Percentiles rank a stretch among this genome's conserved stretches.
Conservation (phyloP, 2,797 vertebrate species). For the Epinephelus malabaricus region DNA sequence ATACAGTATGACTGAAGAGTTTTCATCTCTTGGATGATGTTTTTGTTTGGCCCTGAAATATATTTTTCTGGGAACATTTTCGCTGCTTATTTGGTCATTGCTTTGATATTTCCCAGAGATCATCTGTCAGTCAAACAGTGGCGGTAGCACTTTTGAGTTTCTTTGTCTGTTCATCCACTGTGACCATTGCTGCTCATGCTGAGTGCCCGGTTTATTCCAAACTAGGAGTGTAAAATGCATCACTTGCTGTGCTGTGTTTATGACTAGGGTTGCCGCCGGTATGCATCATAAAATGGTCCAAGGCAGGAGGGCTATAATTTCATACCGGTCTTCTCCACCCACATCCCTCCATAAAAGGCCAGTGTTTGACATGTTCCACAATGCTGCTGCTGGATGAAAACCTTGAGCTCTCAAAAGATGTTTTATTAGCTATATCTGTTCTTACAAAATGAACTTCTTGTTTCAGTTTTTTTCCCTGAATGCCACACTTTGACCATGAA, state of each 20-base stretch:
- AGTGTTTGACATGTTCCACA: constrained; percentile 19
- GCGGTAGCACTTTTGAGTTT: background rate
- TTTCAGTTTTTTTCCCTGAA: constrained; percentile 1
- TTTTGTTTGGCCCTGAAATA: constrained; percentile 15
- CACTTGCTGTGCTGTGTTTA: constrained; percentile 11
- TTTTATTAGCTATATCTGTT: constrained; percentile 1
- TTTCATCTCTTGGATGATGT: constrained; percentile 11
- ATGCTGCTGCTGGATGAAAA: constrained; percentile 25
- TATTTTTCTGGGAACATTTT: background rate
- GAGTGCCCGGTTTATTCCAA: background rate
- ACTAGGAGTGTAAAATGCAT: background rate
- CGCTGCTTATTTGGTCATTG: background rate
- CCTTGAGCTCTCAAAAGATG: constrained; percentile 19
- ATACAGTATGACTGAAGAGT: constrained; percentile 23
- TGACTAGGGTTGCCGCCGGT: constrained; percentile 16
- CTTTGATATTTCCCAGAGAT: constrained; percentile 4
- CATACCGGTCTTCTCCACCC: constrained; percentile 32
- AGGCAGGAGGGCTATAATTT: background rate
- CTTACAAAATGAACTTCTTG: background rate
- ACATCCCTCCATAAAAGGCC: constrained; percentile 12
- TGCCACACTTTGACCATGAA: background rate
- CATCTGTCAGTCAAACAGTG: background rate
- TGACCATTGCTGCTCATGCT: background rate
- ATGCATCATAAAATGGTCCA: constrained; percentile 20
- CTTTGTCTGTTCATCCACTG: constrained; percentile 1